Base-by-base conservation (phyloP, 2,797 vertebrate genomes). In the Psittacula derbiana region DNA sequence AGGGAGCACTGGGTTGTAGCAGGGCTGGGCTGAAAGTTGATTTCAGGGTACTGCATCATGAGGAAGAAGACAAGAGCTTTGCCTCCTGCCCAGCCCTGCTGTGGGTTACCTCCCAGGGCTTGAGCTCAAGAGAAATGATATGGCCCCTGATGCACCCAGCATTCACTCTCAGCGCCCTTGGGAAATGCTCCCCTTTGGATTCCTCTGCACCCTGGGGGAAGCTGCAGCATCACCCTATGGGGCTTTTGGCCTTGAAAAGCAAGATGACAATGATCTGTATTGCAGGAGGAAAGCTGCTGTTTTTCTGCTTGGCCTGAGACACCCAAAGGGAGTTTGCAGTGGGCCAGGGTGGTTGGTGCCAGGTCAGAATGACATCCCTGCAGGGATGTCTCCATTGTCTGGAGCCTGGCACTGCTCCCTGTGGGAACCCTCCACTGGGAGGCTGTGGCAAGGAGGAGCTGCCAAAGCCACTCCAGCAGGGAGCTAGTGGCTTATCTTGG, bases 1-100 rank as follows among this genome's bases (percentile, higher is more conserved):
- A 92, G 88, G 40, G 75, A 94, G 57, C 38, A 86, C 33, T 0
- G 1, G 24, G 40, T 55, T 66, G 71, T 75, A 47, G 83, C 83
- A 81, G 80, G 95, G 95, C 81, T 93, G 85, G 84, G 84, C 79
- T 78, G 61, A 50, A 83, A 31, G 43, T 4, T 61, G 38, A 36
- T 60, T 88, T 85, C 49, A 53, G 76, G 49, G 36, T 92, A 13
- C 62, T 86, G 66, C 6, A 53, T 94, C 76, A 93, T 10, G 43
- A 83, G 82, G 81, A 94, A 83, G 65, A 25, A 86, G 24, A 81
- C 40, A 78, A 52, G 19, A 67, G 16, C 52, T 53, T 53, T 53
- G 52, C 28, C 11, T 53, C 52, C 18, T 53, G 11, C 52, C 30
- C 52, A 31, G 17, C 30, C 52, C 52, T 53, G 18, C 52, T 53